Base-by-base conservation (phyloP, 2,888 invertebrate genomes). In the Campopleginae sp. region DNA sequence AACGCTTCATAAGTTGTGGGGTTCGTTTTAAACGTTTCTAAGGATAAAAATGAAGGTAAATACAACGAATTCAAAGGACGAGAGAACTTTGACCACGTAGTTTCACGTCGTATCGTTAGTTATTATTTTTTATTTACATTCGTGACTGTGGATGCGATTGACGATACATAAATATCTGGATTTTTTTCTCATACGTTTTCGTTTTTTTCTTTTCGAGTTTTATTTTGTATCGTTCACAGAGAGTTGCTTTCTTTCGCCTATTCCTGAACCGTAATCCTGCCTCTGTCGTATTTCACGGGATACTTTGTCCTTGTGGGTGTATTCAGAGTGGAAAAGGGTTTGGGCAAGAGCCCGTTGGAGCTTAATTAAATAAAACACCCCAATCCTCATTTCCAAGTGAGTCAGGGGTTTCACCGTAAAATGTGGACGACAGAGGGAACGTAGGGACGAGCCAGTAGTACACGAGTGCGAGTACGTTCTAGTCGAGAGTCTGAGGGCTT, bases 351-450 rank as follows among this genome's bases (percentile, higher is more conserved):
- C 83, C 84, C 86, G 88, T 89, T 90, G 87, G 86, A 88, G 89
- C 91, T 91, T 92, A 92, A 92, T 92, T 92, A 91, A 92, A 92
- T 92, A 91, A 92, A 91, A 91, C 90, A 90, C 90, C 90, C 90
- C 91, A 87, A 90, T 90, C 89, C 90, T 88, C 90, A 88, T 90
- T 89, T 90, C 88, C 86, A 78, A 86, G 83, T 74, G 70, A 86
- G 85, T 80, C 86, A 78, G 66, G 86, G 81, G 77, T 85, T 85
- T 85, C 85, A 51, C 77, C 89, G 87, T 87, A 61, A 70, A 86
- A 80, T 66, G 66, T 75, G 75, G 71, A 86, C 86, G 86, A 86
- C 86, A 79, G 76, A 75, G 80, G 78, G 77, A 75, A 76, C 54
- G 70, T 77, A 48, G 68, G 87, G 89, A 85, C 87, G 89, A 88